Evolutionary conservation across 2,113 vertebrate species (phyloP).

Genomic region (Vidua chalybeata): DNA sequence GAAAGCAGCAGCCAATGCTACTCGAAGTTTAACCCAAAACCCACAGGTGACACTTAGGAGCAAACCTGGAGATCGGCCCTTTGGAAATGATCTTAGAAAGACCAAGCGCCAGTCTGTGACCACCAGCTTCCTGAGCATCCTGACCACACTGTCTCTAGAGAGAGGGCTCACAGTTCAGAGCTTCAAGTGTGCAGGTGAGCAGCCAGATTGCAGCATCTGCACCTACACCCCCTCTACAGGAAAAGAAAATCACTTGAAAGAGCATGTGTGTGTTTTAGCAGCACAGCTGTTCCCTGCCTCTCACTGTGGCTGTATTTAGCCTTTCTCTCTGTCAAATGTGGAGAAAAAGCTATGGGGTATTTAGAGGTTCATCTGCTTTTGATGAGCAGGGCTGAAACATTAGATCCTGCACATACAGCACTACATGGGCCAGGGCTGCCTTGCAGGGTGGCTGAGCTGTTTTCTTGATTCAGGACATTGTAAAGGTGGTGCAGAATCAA

Average conservation of each 20-base stretch:
- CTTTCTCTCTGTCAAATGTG: not conserved
- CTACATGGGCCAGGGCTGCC: not conserved
- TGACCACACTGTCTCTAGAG: conserved; percentile 92
- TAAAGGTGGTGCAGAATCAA: not conserved
- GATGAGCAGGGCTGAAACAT: not conserved
- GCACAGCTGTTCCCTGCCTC: not conserved
- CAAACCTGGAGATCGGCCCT: conserved; percentile 75
- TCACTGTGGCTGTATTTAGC: not conserved
- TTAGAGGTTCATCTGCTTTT: not conserved
- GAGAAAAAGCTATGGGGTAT: not conserved
- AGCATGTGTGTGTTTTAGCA: not conserved
- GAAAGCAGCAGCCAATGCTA: conserved; percentile 75
- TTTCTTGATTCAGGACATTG: not conserved
- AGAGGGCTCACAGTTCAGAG: conserved; percentile 95
- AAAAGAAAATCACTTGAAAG: not conserved
- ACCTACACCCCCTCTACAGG: not conserved
- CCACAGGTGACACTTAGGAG: conserved; percentile 81
- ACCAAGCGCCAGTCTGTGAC: conserved; percentile 93
- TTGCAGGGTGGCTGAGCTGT: not conserved
- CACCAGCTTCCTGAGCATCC: conserved; percentile 95
- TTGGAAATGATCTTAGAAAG: conserved; percentile 66
- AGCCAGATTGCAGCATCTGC: not conserved
- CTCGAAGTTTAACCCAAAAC: conserved; percentile 70
- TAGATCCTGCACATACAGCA: not conserved
- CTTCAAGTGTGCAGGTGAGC: conserved; percentile 96